A percentile compares a stretch with the other conserved stretches of the same genome.
Evolutionary conservation across 2,888 invertebrate genomes (phyloP).

Genomic region (Arrhopalites spinosus): DNA sequence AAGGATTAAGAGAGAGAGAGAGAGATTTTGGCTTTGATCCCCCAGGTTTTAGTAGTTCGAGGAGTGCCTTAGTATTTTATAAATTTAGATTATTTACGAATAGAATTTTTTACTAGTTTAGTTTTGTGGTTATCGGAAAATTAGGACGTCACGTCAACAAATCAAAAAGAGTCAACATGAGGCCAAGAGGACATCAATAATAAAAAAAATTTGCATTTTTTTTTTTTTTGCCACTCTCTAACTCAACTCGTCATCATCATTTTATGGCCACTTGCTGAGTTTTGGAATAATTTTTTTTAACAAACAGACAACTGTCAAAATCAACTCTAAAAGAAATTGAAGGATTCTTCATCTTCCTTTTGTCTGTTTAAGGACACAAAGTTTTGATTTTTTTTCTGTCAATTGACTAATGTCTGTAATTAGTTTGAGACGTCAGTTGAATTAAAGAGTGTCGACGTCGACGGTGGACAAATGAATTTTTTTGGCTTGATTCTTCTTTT

Average conservation of each 20-base stretch:
- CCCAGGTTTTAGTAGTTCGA: too few relatives aligned
- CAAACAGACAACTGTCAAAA: background rate
- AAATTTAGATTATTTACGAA: too few relatives aligned
- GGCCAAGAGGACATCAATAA: too few relatives aligned
- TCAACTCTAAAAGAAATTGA: background rate
- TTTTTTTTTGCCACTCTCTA: background rate
- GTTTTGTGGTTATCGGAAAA: too few relatives aligned
- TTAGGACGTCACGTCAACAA: too few relatives aligned
- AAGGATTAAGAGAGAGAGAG: too few relatives aligned
- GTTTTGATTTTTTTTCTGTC: background rate
- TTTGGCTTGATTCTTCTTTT: background rate
- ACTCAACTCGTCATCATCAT: background rate
- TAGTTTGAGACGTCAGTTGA: background rate
- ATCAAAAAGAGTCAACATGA: too few relatives aligned
- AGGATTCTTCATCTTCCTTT: background rate
- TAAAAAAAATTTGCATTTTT: background rate
- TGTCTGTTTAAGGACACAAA: slow-evolving; percentile 8
- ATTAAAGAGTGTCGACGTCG: too few relatives aligned
- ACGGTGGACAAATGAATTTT: too few relatives aligned
- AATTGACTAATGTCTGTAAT: slow-evolving; percentile 8
- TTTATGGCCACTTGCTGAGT: background rate
- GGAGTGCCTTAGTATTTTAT: too few relatives aligned
- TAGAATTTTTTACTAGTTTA: too few relatives aligned
- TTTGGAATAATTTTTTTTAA: background rate
- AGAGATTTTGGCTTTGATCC: too few relatives aligned